Evolutionary conservation across 2,888 invertebrate genomes (phyloP).

Genomic region (Nemapogon koenigi): DNA sequence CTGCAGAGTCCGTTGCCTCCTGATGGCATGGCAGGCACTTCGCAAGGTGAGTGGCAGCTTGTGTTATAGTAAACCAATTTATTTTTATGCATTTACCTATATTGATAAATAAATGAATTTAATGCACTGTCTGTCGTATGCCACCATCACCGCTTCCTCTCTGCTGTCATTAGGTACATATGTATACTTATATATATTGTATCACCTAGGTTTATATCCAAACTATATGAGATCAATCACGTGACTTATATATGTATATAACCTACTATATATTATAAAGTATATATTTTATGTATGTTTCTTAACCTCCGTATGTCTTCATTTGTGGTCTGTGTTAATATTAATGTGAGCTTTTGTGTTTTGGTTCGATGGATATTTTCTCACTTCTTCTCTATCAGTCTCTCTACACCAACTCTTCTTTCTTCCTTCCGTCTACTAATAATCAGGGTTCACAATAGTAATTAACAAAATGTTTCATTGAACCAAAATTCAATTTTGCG

Average conservation of each 20-base stretch:
- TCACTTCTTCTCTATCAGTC: too few species aligned
- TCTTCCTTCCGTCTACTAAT: too few species aligned
- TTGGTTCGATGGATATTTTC: conserved; percentile 50
- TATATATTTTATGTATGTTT: conserved; percentile 34
- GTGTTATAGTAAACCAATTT: conserved; percentile 47
- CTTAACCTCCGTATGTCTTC: conserved; percentile 55
- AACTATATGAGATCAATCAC: conserved; percentile 63
- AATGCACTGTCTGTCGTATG: conserved; percentile 67
- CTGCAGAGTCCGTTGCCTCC: conserved; percentile 66
- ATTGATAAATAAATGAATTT: conserved; percentile 58
- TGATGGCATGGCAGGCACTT: conserved; percentile 82
- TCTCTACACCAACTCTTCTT: too few species aligned
- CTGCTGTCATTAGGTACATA: conserved; percentile 65
- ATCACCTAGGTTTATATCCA: conserved; percentile 54
- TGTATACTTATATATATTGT: conserved; percentile 45
- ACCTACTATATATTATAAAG: conserved; percentile 34
- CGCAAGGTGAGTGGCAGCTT: conserved; percentile 80
- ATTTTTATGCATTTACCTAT: conserved; percentile 62
- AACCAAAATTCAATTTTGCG: conserved; percentile 62
- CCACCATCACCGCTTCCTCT: conserved; percentile 67
- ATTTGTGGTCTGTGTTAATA: conserved; percentile 63
- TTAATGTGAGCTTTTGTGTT: conserved; percentile 63
- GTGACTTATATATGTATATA: conserved; percentile 49
- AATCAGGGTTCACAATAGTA: not conserved
- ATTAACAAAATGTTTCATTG: conserved; percentile 29